A percentile compares a stretch with the other conserved stretches of the same genome.
Conservation (phyloP, 2,888 invertebrate genomes). For the Eudasyphora cyanicolor region DNA sequence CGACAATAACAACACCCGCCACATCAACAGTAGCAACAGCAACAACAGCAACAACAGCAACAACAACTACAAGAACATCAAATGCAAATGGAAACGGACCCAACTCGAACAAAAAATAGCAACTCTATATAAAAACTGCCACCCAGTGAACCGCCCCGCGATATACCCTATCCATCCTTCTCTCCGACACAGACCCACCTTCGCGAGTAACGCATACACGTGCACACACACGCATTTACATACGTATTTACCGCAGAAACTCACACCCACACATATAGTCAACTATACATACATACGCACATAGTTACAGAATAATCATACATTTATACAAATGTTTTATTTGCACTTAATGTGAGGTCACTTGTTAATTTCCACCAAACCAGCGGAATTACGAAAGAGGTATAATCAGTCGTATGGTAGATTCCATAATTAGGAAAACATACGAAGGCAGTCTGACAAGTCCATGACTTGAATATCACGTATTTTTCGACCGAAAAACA, state of each 20-base stretch:
- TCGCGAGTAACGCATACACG: background rate
- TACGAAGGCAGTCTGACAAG: too few species aligned
- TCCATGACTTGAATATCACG: too few species aligned
- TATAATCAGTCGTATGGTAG: slow-evolving; percentile 5
- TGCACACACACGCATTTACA: slow-evolving; percentile 13
- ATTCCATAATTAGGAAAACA: too few species aligned
- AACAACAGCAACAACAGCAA: background rate
- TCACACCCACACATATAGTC: background rate
- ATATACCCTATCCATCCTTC: too few species aligned
- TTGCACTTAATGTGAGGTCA: slow-evolving; percentile 69
- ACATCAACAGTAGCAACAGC: slow-evolving; percentile 2
- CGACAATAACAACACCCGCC: background rate
- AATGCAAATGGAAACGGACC: slow-evolving; percentile 28
- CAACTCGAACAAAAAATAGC: background rate
- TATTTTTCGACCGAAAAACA: too few species aligned
- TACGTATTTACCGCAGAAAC: background rate
- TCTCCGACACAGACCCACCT: background rate
- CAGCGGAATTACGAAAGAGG: background rate
- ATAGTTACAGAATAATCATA: slow-evolving; percentile 21
- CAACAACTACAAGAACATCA: background rate
- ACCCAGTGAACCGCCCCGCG: background rate
- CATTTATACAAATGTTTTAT: slow-evolving; percentile 30
- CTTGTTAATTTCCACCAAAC: background rate
- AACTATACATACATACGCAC: slow-evolving; percentile 9
- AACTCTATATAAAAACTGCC: background rate